These are phyloP conservation scores for Saccostrea glomerata DNA, from an alignment of 1,140 invertebrate species.

Conservation along the genomic window DNA sequence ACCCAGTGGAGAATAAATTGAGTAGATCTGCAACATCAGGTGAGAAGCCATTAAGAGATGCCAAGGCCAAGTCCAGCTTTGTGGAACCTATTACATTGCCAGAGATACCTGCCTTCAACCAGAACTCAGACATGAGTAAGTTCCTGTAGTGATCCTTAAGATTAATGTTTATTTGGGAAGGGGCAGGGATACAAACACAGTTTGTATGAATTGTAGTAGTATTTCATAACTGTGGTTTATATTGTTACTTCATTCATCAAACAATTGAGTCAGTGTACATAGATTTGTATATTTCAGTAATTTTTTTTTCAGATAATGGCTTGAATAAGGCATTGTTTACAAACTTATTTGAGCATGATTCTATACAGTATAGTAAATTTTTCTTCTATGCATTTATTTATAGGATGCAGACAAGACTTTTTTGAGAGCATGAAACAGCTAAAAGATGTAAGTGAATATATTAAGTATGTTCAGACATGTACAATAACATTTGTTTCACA, in stretches of 20 bases:
- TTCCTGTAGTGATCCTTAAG: no score
- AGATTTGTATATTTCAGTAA: background rate
- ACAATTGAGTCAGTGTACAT: no score
- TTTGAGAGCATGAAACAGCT: constrained; percentile 70
- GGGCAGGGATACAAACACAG: no score
- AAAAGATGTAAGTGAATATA: constrained; percentile 68
- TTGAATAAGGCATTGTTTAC: background rate
- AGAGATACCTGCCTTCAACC: constrained; percentile 12
- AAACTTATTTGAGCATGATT: background rate
- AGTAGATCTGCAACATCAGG: constrained; percentile 6
- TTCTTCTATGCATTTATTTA: background rate
- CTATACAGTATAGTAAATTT: background rate
- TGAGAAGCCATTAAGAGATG: constrained; percentile 1
- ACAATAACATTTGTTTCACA: no score
- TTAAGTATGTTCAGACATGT: no score
- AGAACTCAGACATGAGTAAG: constrained; percentile 1
- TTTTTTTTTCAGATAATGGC: background rate
- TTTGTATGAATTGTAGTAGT: background rate
- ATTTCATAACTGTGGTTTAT: background rate
- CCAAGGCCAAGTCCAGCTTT: constrained; percentile 14
- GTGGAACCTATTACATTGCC: constrained; percentile 5
- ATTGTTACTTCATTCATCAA: background rate
- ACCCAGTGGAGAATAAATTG: background rate
- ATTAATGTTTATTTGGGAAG: no score
- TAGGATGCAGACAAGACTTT: constrained; percentile 62